phyloP scores from a whole-genome alignment of 37 sponge, comb jelly and placozoan species.

The Theonella swinhoei region DNA sequence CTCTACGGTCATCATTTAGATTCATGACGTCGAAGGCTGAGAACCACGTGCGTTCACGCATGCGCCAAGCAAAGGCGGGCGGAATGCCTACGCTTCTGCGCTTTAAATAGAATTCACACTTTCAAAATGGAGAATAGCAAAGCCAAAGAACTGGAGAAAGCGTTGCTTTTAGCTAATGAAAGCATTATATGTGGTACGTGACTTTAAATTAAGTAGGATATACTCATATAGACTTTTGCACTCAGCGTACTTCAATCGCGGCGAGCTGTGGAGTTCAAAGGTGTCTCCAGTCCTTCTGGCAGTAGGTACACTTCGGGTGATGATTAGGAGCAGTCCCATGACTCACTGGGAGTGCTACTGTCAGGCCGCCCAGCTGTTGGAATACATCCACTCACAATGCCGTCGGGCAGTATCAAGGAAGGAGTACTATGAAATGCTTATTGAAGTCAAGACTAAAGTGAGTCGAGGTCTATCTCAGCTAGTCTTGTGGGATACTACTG shows the following conservation, averaged over 20 bases:
- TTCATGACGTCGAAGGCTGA: slow-evolving; percentile 6
- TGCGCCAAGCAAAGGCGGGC: too few species aligned
- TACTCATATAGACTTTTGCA: background rate
- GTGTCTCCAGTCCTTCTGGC: background rate
- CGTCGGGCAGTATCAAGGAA: background rate
- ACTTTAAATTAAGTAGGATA: too few species aligned
- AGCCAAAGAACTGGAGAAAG: background rate
- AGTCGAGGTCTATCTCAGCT: too few species aligned
- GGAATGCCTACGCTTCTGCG: too few species aligned
- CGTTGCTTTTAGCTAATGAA: background rate
- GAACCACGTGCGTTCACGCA: too few species aligned
- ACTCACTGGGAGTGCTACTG: background rate
- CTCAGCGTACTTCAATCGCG: background rate
- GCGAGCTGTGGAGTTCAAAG: background rate
- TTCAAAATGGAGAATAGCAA: background rate
- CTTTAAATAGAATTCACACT: background rate
- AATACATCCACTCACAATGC: background rate
- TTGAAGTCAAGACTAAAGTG: background rate
- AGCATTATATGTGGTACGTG: background rate
- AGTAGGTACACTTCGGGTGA: background rate
- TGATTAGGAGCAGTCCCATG: background rate
- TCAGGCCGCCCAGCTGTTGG: background rate
- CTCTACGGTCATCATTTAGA: slow-evolving; percentile 3
- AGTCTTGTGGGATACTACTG: too few species aligned
- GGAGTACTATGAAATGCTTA: background rate